Percentiles rank a stretch among this genome's conserved stretches.
These are phyloP conservation scores for Rhinolophus ferrumequinum DNA, from an alignment of 2,113 vertebrate genomes.

Conservation along the genomic window DNA sequence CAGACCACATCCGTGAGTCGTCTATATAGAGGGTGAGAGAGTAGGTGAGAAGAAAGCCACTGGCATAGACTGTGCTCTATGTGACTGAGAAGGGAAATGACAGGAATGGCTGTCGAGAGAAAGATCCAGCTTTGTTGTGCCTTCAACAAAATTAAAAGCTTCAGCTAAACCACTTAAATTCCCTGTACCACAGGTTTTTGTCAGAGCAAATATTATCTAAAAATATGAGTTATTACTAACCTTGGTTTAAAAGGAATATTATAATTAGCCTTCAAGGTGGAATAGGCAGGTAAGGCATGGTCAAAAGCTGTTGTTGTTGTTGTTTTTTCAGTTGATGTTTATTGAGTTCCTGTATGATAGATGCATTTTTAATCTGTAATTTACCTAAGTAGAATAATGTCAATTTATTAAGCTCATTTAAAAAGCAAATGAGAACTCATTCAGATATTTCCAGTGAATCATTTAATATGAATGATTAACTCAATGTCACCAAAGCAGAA, in stretches of 20 bases:
- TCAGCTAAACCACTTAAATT: neutral
- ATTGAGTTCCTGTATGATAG: neutral
- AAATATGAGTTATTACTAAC: neutral
- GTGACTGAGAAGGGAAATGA: neutral
- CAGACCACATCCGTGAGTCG: neutral
- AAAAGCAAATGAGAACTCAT: neutral
- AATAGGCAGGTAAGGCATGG: neutral
- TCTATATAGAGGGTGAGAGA: neutral
- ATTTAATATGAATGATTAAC: neutral
- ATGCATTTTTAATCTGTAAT: slow-evolving; percentile 41
- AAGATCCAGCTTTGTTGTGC: neutral
- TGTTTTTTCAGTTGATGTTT: neutral
- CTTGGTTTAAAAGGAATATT: neutral
- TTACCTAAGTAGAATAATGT: neutral
- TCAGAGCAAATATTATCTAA: neutral
- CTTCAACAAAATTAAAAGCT: neutral
- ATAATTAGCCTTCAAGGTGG: neutral
- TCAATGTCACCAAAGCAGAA: neutral
- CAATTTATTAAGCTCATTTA: slow-evolving; percentile 28
- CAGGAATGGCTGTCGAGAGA: neutral
- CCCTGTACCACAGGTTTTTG: neutral
- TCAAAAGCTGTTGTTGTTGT: neutral
- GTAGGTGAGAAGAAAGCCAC: neutral
- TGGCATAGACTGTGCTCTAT: neutral
- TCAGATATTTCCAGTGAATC: slow-evolving; percentile 1